These are phyloP conservation scores for Discoglossus pictus DNA, from an alignment of 2,797 vertebrate species.

Conservation along the genomic window DNA sequence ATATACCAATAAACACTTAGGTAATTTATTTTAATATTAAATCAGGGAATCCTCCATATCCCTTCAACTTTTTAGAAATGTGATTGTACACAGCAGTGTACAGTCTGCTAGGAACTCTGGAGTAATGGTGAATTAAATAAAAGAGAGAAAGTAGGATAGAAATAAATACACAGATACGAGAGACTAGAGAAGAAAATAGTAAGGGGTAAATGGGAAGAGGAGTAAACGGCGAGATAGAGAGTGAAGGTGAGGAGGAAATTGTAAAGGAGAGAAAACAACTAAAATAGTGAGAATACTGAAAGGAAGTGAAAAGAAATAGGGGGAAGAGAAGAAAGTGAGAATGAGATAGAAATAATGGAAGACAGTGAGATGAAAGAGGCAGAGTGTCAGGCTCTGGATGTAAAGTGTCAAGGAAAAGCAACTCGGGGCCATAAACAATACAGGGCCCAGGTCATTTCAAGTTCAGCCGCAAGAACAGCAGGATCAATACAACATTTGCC, in stretches of 20 bases:
- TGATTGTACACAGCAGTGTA: no score
- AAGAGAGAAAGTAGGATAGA: conserved; percentile 2
- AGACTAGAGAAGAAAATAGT: not conserved
- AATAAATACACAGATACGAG: no score
- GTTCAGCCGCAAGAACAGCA: conserved; percentile 85
- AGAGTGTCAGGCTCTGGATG: conserved; percentile 76
- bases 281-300: not conserved
- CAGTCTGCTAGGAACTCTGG: no score
- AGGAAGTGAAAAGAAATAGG: not conserved
- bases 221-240: not conserved
- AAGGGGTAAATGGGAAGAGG: not conserved
- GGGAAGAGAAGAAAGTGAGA: not conserved
- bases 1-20: no score
- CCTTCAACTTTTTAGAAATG: no score
- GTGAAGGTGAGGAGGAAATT: not conserved
- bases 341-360: conserved; percentile 1
- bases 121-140: no score
- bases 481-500: conserved; percentile 91
- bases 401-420: conserved; percentile 80
- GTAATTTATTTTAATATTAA: no score
- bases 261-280: not conserved
- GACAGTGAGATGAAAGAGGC: conserved; percentile 64
- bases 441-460: conserved; percentile 84
- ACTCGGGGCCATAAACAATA: conserved; percentile 86
- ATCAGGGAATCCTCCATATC: no score